phyloP scores from a whole-genome alignment of 2,888 invertebrate species.

The Trichopria drosophilae region DNA sequence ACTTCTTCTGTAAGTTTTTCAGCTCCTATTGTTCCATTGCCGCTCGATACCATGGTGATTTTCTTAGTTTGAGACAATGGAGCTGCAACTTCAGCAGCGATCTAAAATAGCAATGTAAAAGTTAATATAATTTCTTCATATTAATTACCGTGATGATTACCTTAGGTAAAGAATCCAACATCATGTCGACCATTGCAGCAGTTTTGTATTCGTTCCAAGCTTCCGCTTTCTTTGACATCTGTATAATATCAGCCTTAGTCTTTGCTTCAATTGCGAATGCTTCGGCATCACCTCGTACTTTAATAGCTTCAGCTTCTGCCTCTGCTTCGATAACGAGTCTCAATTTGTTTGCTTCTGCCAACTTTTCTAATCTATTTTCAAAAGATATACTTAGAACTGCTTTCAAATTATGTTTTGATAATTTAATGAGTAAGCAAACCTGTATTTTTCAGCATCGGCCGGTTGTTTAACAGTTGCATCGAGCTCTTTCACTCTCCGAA shows the following conservation, averaged over 20 bases:
- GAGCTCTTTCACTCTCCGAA: conserved; percentile 86
- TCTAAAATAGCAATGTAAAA: conserved; percentile 62
- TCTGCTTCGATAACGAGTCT: conserved; percentile 92
- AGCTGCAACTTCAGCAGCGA: conserved; percentile 95
- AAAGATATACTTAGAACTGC: neutral
- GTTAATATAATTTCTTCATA: too few species aligned
- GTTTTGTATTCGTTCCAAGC: conserved; percentile 96
- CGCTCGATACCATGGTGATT: conserved; percentile 95
- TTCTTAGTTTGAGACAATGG: conserved; percentile 93
- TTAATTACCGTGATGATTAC: too few species aligned
- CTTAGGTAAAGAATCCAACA: conserved; percentile 92
- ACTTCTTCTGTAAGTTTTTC: conserved; percentile 94
- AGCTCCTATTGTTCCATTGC: conserved; percentile 88
- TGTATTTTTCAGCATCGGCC: conserved; percentile 91
- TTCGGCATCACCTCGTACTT: conserved; percentile 84
- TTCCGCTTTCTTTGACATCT: conserved; percentile 96
- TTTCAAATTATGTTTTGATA: too few species aligned
- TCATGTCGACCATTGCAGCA: conserved; percentile 95
- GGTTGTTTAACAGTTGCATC: conserved; percentile 92
- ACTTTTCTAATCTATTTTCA: conserved; percentile 74
- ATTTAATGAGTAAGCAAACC: too few species aligned
- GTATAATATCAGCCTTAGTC: conserved; percentile 94
- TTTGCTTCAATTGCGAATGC: conserved; percentile 93
- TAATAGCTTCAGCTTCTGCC: conserved; percentile 88
- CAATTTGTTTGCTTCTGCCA: conserved; percentile 90